phyloP scores from a whole-genome alignment of 2,113 vertebrate species.

The Camelus dromedarius region DNA sequence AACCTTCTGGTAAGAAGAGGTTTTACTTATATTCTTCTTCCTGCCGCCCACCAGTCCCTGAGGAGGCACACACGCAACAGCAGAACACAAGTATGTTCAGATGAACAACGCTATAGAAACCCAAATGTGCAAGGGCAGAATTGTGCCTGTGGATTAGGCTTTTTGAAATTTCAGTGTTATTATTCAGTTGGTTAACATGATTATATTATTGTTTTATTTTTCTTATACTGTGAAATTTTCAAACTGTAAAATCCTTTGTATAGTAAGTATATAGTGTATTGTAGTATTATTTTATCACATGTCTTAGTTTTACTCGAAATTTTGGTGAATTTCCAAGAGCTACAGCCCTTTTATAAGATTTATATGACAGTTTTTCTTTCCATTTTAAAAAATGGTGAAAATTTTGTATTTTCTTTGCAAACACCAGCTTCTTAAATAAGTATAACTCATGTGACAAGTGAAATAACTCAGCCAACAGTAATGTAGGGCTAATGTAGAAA shows the following conservation, averaged over 20 bases:
- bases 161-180: not conserved
- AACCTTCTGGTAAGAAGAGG: not conserved
- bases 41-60: rapidly evolving
- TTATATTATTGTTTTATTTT: constrained; percentile 53
- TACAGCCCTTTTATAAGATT: not conserved
- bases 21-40: not conserved
- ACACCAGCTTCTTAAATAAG: not conserved
- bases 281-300: not conserved
- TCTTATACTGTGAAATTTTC: constrained; percentile 2
- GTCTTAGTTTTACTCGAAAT: not conserved
- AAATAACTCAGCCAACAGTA: not conserved
- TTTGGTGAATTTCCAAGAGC: not conserved
- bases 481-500: not conserved
- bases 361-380: not conserved
- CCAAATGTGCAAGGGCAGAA: not conserved
- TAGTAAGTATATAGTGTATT: not conserved
- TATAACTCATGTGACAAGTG: not conserved
- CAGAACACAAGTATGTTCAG: not conserved
- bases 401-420: constrained; percentile 7
- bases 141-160: not conserved
- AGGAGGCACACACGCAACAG: rapidly evolving
- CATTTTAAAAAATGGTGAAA: not conserved
- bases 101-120: not conserved
- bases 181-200: not conserved
- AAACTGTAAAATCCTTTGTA: not conserved